Percentiles rank a stretch among this genome's conserved stretches.
These are phyloP conservation scores for Uria lomvia DNA, from an alignment of 2,113 vertebrate species.

Conservation along the genomic window DNA sequence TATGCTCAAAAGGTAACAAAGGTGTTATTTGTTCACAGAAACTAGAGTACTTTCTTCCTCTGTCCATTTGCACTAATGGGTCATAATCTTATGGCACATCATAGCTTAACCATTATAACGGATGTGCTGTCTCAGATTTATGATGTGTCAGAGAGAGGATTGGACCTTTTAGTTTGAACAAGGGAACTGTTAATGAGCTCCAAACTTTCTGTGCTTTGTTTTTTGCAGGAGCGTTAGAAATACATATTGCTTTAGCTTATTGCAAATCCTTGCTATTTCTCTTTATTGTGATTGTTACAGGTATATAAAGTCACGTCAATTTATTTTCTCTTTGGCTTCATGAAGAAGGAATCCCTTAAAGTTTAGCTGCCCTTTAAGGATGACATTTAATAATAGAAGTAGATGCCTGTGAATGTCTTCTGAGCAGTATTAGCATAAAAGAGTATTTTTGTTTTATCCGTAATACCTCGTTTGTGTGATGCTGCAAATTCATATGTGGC, in stretches of 20 bases:
- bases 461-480: neutral
- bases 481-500: neutral
- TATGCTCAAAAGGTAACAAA: constrained; percentile 11
- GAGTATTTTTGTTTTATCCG: neutral
- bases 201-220: neutral
- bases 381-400: neutral
- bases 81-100: constrained; percentile 13
- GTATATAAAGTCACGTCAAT: neutral
- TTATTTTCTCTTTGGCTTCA: neutral
- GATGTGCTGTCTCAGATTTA: neutral
- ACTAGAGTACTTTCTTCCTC: neutral
- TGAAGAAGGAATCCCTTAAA: neutral
- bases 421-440: neutral
- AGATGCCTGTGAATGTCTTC: neutral
- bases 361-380: neutral
- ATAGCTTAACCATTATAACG: neutral
- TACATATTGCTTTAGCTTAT: neutral
- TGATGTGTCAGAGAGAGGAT: constrained; percentile 11
- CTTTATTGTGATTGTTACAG: neutral
- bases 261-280: neutral
- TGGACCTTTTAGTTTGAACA: constrained; percentile 30
- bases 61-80: neutral
- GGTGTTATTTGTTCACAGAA: neutral
- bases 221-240: neutral
- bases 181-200: constrained; percentile 1